Evolutionary conservation across 2,113 vertebrate genomes (phyloP).

Genomic region (Osmerus eperlanus): DNA sequence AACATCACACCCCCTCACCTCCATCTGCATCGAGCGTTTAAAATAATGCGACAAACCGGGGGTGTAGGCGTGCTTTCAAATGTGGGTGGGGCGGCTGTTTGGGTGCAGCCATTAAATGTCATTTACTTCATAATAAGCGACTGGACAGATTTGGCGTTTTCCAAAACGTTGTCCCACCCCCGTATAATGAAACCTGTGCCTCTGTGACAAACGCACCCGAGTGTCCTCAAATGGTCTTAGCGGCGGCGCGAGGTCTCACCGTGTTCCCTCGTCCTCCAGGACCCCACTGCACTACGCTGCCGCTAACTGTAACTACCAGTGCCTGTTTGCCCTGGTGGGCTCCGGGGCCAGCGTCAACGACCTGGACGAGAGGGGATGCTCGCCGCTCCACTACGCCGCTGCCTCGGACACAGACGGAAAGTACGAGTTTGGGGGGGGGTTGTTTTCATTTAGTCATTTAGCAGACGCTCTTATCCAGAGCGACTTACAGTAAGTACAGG

Average conservation of each 20-base stretch:
- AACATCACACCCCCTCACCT: too few species aligned
- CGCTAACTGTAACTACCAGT: conserved; percentile 99
- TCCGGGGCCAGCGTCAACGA: conserved; percentile 98
- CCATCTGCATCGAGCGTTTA: not conserved
- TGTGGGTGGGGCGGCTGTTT: not conserved
- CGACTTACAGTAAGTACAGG: too few species aligned
- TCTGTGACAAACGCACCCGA: not conserved
- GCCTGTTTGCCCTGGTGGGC: conserved; percentile 98
- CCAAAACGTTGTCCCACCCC: not conserved
- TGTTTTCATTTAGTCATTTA: not conserved
- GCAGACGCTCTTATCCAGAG: too few species aligned
- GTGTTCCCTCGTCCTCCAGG: conserved; percentile 63
- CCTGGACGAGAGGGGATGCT: conserved; percentile 92
- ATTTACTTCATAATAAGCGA: too few species aligned
- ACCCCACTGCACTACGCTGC: conserved; percentile 97
- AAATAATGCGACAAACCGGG: not conserved
- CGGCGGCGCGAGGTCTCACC: not conserved
- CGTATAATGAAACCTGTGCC: conserved; percentile 20
- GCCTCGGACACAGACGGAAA: conserved; percentile 97
- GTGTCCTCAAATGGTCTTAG: not conserved
- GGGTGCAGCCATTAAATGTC: too few species aligned
- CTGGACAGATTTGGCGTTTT: not conserved
- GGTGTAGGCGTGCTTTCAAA: not conserved
- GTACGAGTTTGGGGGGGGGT: conserved; percentile 70
- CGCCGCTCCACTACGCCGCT: conserved; percentile 95